Evolutionary conservation across 35 echinoderm and acorn worm species (phyloP), one percentile per base, ranked within the genome.

Genomic region (Heliocidaris erythrogramma): DNA sequence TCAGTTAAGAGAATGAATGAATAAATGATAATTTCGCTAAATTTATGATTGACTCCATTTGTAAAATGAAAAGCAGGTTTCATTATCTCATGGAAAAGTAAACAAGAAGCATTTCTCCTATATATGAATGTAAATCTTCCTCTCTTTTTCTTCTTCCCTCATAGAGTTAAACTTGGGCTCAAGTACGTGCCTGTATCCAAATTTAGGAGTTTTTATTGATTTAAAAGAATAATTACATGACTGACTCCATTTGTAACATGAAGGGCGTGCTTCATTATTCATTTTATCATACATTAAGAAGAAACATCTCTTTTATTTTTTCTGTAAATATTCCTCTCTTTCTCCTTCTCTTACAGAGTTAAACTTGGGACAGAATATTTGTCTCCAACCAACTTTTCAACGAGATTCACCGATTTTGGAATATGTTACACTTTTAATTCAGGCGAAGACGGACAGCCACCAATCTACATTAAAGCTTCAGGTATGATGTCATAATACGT

Each of bases 361-460:
- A 84, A 14, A 18, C 14, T 84, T 84, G 69, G 69, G n/a, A 84
- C 69, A 84, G n/a, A 14, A 2, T 18, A 18, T 84, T 84, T 84
- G 69, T 4, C 1, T 84, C 69, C 4, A 14, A 29, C 69, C 14
- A 47, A 32, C 30, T 89, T 89, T 48, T 17, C 87, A 48, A 2
- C 11, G 11, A 89, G 47, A 27, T 89, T 89, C 31, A 89, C 87
- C 3, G 24, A 32, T 21, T 89, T n/a, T 89, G 87, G 87, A 48
- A 48, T 89, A 32, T 89, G 87, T 89, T 89, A 47, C 87, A 48
- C 47, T n/a, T 89, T 89, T 48, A 89, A 89, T 48, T 47, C 87
- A 3, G 87, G 87, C 2, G 87, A 89, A 89, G 87, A 89, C 24
- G 87, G 87, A 1, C 47, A 14, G 24, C 87, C 87, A 9, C 87